Conservation (phyloP, 2,797 vertebrate genomes). For the Brachyrhaphis roseni region DNA sequence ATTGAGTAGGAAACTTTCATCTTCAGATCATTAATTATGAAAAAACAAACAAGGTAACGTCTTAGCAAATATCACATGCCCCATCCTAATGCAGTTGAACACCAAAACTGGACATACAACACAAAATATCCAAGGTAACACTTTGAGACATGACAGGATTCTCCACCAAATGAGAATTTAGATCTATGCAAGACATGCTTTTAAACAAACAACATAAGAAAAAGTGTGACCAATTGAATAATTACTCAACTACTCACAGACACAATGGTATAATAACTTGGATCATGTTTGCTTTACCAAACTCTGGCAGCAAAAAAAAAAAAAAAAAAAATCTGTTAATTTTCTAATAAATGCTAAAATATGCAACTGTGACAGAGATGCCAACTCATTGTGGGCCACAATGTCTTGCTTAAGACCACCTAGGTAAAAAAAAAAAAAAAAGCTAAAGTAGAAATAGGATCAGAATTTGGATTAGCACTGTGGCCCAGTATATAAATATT, state of each 20-base stretch:
- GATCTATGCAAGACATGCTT: neutral
- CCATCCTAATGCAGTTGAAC: neutral
- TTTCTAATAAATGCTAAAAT: neutral
- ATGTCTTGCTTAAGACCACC: neutral
- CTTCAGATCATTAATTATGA: neutral
- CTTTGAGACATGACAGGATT: neutral
- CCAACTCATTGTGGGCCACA: neutral
- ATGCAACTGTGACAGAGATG: neutral
- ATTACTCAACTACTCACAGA: neutral
- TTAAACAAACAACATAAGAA: neutral
- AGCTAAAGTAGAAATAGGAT: neutral
- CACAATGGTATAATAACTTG: neutral
- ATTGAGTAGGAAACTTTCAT: neutral
- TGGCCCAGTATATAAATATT: constrained; percentile 40
- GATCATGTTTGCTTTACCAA: neutral
- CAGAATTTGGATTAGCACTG: neutral
- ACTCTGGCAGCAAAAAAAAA: neutral
- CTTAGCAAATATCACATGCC: neutral
- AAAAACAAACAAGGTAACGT: neutral
- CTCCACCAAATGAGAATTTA: neutral
- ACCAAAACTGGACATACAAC: neutral
- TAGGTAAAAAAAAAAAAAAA: neutral
- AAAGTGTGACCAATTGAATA: neutral
- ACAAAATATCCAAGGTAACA: neutral
- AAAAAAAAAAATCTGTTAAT: neutral